A percentile compares a stretch with the other conserved stretches of the same genome.
phyloP scores from a whole-genome alignment of 2,113 vertebrate species.

The Carollia perspicillata region DNA sequence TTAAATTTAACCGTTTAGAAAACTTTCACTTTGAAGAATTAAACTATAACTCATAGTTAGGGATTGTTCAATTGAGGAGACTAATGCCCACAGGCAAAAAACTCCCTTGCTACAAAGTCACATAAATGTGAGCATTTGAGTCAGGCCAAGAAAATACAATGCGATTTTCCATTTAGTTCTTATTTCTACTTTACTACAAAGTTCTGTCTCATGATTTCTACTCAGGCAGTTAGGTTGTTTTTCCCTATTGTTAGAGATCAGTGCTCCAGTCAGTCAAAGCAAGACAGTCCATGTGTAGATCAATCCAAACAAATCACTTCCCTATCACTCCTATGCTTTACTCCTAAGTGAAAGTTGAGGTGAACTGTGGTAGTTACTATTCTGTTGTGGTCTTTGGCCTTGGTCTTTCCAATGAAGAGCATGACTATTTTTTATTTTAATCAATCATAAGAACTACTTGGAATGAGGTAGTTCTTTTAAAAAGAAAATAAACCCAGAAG shows the following conservation, averaged over 20 bases:
- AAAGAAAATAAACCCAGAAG: not conserved
- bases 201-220: not conserved
- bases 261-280: not conserved
- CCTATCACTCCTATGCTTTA: not conserved
- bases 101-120: not conserved
- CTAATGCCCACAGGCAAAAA: not conserved
- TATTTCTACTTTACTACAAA: not conserved
- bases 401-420: not conserved
- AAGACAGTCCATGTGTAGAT: not conserved
- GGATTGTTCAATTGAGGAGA: not conserved
- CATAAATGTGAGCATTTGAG: not conserved
- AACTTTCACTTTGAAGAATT: not conserved
- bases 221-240: not conserved
- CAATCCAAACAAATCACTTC: not conserved
- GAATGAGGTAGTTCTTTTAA: not conserved
- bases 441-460: not conserved
- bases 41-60: not conserved
- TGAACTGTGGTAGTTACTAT: not conserved
- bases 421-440: not conserved
- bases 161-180: not conserved
- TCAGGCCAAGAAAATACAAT: not conserved
- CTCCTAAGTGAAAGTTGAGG: not conserved
- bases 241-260: not conserved
- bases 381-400: not conserved
- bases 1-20: not conserved